A percentile compares a stretch with the other conserved stretches of the same genome.
Evolutionary conservation across 2,888 invertebrate species (phyloP).

Genomic region (Acleris holmiana): DNA sequence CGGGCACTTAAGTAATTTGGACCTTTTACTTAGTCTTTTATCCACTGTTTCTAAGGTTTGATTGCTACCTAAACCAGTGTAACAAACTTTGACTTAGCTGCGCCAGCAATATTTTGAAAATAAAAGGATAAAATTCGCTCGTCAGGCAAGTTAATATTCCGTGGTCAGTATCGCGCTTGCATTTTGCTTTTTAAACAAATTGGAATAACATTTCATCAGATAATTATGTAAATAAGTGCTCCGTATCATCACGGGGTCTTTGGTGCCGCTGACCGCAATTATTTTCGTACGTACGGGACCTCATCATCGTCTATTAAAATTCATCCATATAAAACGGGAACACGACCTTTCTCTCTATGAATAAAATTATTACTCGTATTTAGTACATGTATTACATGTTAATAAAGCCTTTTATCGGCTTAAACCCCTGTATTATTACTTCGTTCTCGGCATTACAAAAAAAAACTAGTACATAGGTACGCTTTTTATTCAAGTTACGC

Average conservation of each 20-base stretch:
- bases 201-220: constrained; percentile 27
- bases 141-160: neutral
- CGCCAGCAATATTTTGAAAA: no score
- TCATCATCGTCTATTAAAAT: constrained; percentile 74
- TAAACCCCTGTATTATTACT: neutral
- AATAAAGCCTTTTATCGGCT: constrained; percentile 37
- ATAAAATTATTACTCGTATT: constrained; percentile 58
- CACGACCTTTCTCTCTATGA: constrained; percentile 64
- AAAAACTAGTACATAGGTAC: no score
- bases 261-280: constrained; percentile 58
- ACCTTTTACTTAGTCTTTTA: no score
- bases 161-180: neutral
- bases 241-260: constrained; percentile 36
- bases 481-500: no score
- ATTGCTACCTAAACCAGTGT: no score
- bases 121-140: neutral
- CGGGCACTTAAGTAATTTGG: no score
- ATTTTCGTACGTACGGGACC: constrained; percentile 57
- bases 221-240: constrained; percentile 35
- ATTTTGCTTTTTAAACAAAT: constrained; percentile 19
- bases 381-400: constrained; percentile 44
- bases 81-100: no score
- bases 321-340: constrained; percentile 57
- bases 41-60: no score
- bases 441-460: neutral